Percentiles rank a stretch among this genome's conserved stretches.
Evolutionary conservation across 1,140 invertebrate genomes (phyloP).

Genomic region (Drosophila pseudoananassae): DNA sequence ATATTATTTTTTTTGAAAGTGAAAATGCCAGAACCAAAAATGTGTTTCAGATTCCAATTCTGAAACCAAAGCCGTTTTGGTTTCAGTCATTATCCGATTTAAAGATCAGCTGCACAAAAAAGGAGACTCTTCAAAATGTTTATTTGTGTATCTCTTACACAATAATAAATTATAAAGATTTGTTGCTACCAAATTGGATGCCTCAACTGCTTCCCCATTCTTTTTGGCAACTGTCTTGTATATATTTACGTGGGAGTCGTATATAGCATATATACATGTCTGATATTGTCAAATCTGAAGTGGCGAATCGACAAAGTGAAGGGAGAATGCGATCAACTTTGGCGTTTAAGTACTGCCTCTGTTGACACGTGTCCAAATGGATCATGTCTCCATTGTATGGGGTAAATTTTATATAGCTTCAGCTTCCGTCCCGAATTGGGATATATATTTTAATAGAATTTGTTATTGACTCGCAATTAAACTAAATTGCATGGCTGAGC

Average conservation of each 20-base stretch:
- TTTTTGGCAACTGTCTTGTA: constrained; percentile 20
- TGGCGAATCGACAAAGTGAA: constrained; percentile 65
- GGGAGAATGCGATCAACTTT: constrained; percentile 60
- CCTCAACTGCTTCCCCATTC: constrained; percentile 61
- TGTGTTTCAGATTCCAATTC: constrained; percentile 36
- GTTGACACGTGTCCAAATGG: constrained; percentile 38
- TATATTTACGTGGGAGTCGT: constrained; percentile 31
- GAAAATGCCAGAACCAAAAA: constrained; percentile 39
- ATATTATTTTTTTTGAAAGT: constrained; percentile 32
- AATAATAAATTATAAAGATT: constrained; percentile 41
- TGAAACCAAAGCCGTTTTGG: constrained; percentile 44
- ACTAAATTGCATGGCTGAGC: constrained; percentile 48
- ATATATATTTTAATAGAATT: constrained; percentile 24
- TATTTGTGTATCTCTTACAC: constrained; percentile 76
- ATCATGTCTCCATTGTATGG: constrained; percentile 5
- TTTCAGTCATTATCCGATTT: constrained; percentile 50
- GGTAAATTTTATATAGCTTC: constrained; percentile 4
- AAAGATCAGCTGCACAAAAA: constrained; percentile 57
- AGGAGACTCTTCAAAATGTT: constrained; percentile 60
- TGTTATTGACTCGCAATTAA: constrained; percentile 41
- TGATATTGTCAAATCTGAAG: constrained; percentile 54
- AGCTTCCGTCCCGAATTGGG: constrained; percentile 21
- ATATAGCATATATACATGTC: constrained; percentile 34
- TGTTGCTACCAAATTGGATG: constrained; percentile 61
- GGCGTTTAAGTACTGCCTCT: constrained; percentile 21